A percentile compares a stretch with the other conserved stretches of the same genome.
phyloP scores from a whole-genome alignment of 2,797 vertebrate species.

The Florisuga fusca region DNA sequence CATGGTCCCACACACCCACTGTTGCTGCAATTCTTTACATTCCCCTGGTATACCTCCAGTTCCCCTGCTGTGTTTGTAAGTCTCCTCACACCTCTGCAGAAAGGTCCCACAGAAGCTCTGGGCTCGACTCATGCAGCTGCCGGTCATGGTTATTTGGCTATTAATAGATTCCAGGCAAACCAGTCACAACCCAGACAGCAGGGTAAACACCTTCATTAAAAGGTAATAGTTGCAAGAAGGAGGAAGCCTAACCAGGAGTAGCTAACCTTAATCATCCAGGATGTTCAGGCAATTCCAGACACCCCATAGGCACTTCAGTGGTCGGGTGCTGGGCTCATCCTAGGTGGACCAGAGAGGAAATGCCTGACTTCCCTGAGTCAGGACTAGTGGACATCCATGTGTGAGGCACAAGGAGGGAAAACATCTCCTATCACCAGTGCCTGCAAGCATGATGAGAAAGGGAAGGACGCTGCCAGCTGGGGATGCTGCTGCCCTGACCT shows the following conservation, averaged over 20 bases:
- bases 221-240: conserved; percentile 4
- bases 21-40: background rate
- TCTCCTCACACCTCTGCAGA: rapidly evolving
- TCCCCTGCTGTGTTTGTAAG: background rate
- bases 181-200: conserved; percentile 29
- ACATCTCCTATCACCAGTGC: background rate
- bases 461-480: background rate
- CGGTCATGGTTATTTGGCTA: background rate
- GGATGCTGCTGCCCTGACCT: background rate
- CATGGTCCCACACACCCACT: background rate
- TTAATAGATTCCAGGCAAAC: conserved; percentile 42
- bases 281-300: conserved; percentile 20
- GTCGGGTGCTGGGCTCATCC: background rate
- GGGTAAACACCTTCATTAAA: conserved; percentile 56
- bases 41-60: background rate
- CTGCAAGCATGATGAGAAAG: background rate
- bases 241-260: conserved; percentile 22
- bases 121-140: background rate
- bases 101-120: background rate
- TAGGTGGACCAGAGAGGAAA: conserved; percentile 12
- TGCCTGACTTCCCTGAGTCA: conserved; percentile 15
- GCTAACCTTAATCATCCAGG: conserved; percentile 48
- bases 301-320: background rate
- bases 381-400: background rate
- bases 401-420: background rate